Conservation (phyloP, 2,888 invertebrate species). For the Drosophila fulvimacula region DNA sequence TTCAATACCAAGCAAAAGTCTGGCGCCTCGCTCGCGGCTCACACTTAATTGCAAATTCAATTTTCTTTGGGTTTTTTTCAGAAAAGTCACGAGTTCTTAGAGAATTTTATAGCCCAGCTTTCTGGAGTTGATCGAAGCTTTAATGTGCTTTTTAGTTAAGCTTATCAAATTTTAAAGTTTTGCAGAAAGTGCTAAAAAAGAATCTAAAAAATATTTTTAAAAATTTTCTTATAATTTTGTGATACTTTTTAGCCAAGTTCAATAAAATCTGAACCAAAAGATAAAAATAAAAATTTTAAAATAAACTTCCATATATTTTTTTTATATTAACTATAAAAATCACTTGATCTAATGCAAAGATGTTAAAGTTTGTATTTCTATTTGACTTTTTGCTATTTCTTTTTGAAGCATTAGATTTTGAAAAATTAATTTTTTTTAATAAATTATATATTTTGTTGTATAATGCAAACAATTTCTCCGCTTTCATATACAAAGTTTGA, state of each 20-base stretch:
- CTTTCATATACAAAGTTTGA: too few species aligned
- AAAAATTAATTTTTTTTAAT: too few species aligned
- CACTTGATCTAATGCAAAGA: not conserved
- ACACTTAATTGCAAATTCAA: slow-evolving; percentile 36
- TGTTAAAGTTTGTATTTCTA: not conserved
- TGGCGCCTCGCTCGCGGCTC: not conserved
- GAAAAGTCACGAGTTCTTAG: slow-evolving; percentile 1
- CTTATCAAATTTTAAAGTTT: not conserved
- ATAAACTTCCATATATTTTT: not conserved
- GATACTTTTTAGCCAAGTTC: not conserved
- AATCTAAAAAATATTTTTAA: not conserved
- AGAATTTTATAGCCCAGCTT: not conserved
- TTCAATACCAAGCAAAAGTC: slow-evolving; percentile 27
- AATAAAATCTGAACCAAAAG: not conserved
- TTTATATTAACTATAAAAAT: not conserved
- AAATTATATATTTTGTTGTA: too few species aligned
- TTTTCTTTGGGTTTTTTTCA: slow-evolving; percentile 7
- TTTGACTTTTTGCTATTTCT: too few species aligned
- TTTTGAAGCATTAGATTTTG: too few species aligned
- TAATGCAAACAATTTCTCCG: too few species aligned
- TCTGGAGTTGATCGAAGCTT: not conserved
- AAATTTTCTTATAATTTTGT: not conserved
- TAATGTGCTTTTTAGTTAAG: not conserved
- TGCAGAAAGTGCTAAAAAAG: not conserved
- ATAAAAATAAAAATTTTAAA: not conserved